phyloP scores from a whole-genome alignment of 2,888 invertebrate species.

The Eugnorisma glareosa region DNA sequence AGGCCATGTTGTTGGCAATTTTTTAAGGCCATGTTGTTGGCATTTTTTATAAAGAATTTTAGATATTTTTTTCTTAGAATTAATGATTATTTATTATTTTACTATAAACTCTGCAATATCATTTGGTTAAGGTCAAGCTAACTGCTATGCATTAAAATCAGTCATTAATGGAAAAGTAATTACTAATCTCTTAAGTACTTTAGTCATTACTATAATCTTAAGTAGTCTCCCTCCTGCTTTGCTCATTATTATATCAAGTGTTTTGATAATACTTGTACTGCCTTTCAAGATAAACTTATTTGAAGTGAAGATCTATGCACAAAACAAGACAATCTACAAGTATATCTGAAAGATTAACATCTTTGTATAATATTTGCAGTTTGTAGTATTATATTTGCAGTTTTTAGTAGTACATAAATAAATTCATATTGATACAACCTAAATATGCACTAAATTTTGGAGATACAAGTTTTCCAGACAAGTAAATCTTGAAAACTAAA shows the following conservation, averaged over 20 bases:
- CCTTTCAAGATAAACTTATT: conserved; percentile 12
- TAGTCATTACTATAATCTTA: conserved; percentile 42
- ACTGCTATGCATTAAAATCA: background rate
- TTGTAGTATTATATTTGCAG: background rate
- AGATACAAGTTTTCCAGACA: background rate
- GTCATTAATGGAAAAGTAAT: conserved; percentile 2
- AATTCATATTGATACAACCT: background rate
- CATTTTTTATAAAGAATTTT: conserved; percentile 34
- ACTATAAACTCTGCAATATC: conserved; percentile 51
- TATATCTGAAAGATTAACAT: background rate
- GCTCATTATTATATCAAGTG: conserved; percentile 13
- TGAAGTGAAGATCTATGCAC: conserved; percentile 6
- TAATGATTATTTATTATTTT: conserved; percentile 61
- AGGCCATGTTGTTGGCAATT: conserved; percentile 41
- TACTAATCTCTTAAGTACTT: conserved; percentile 25
- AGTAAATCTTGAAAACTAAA: background rate
- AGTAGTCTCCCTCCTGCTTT: background rate
- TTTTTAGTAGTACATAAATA: background rate
- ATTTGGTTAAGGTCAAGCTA: conserved; percentile 39
- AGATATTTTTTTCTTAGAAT: conserved; percentile 34
- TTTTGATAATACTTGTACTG: conserved; percentile 19
- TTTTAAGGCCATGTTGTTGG: conserved; percentile 38
- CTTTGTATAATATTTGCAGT: background rate
- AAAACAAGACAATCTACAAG: background rate
- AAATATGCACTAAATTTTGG: background rate